Evolutionary conservation across 1,140 invertebrate species (phyloP).

Genomic region (Drosophila virilis): DNA sequence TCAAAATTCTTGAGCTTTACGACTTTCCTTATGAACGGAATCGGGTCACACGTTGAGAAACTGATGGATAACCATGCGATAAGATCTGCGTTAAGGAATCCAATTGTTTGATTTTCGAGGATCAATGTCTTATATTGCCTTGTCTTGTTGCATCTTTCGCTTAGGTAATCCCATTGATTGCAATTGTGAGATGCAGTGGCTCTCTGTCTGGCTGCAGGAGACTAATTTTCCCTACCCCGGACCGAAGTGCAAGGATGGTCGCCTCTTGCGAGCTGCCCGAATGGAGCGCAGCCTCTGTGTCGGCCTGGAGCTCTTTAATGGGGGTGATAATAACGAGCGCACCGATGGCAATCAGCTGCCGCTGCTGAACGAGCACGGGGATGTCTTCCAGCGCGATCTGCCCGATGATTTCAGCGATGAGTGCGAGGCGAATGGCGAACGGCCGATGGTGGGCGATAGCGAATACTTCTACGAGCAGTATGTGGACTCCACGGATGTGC

Average conservation of each 20-base stretch:
- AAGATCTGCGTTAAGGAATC: too few relatives aligned
- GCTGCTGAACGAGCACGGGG: slow-evolving; percentile 81
- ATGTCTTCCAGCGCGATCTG: slow-evolving; percentile 77
- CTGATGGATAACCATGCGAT: too few relatives aligned
- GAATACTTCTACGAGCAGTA: slow-evolving; percentile 94
- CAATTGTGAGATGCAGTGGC: slow-evolving; percentile 91
- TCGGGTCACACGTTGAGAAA: too few relatives aligned
- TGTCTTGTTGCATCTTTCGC: background rate
- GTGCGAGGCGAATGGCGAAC: slow-evolving; percentile 82
- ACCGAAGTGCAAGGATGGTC: slow-evolving; percentile 91
- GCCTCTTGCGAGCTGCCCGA: slow-evolving; percentile 88
- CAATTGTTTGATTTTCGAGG: too few relatives aligned
- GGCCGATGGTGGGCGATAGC: slow-evolving; percentile 88
- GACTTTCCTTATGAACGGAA: too few relatives aligned
- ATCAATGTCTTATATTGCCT: too few relatives aligned
- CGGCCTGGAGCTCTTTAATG: slow-evolving; percentile 50
- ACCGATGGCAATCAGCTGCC: slow-evolving; percentile 69
- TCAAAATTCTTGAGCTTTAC: too few relatives aligned
- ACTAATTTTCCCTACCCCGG: slow-evolving; percentile 87
- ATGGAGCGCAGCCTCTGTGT: slow-evolving; percentile 88
- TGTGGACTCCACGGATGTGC: slow-evolving; percentile 86
- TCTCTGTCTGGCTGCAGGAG: slow-evolving; percentile 92
- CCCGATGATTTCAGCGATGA: slow-evolving; percentile 81
- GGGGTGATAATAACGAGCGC: slow-evolving; percentile 40
- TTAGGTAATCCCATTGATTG: slow-evolving; percentile 92